Conservation (phyloP, 2,797 vertebrate species). For the Lagodon rhomboides region DNA sequence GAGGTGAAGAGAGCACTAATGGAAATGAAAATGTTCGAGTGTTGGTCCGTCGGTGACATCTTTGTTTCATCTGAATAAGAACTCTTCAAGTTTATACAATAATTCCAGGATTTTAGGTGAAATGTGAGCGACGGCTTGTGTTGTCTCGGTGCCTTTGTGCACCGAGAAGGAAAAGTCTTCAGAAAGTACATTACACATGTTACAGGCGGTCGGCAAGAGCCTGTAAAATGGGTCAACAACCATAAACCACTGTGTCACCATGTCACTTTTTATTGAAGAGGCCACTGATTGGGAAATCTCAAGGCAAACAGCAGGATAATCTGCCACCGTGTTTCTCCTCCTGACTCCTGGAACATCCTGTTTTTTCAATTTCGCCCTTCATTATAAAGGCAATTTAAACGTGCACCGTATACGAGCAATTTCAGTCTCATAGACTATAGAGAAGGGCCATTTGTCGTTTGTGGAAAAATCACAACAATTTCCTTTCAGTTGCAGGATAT, state of each 20-base stretch:
- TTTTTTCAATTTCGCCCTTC: conserved; percentile 34
- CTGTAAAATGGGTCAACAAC: conserved; percentile 62
- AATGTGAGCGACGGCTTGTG: not conserved
- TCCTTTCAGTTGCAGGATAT: conserved; percentile 11
- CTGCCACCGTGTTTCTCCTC: not conserved
- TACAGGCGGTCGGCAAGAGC: not conserved
- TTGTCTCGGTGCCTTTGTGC: not conserved
- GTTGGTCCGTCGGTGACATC: not conserved
- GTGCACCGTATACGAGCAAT: not conserved
- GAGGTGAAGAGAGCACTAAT: not conserved
- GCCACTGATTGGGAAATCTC: conserved; percentile 44
- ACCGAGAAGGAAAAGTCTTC: not conserved
- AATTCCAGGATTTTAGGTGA: not conserved
- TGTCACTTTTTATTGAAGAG: conserved; percentile 52
- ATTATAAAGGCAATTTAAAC: conserved; percentile 28
- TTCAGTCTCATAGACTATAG: not conserved
- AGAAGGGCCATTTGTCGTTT: conserved; percentile 8
- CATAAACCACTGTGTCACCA: conserved; percentile 38
- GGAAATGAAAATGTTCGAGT: not conserved
- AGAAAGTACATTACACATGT: not conserved
- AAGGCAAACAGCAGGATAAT: conserved; percentile 41
- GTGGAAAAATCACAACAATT: conserved; percentile 21
- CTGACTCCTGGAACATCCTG: conserved; percentile 15
- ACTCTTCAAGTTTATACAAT: not conserved
- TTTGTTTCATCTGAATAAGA: not conserved